Conservation (phyloP, 1,140 invertebrate genomes). For the Meloidogyne exigua region DNA sequence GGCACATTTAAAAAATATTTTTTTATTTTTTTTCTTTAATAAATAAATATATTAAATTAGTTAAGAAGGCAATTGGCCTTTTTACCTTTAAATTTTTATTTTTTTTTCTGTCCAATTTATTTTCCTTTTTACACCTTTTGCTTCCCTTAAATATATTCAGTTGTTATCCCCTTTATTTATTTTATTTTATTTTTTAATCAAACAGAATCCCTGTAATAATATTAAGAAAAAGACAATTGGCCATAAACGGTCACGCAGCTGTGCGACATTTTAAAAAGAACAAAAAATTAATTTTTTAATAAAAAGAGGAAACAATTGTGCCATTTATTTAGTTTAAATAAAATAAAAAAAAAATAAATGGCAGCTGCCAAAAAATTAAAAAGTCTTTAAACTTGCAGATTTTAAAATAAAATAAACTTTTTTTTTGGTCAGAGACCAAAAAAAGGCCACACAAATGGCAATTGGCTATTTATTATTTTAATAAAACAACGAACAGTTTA, state of each 20-base stretch:
- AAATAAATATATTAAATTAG: too few relatives aligned
- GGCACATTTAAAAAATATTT: too few relatives aligned
- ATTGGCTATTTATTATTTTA: background rate
- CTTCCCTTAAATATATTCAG: background rate
- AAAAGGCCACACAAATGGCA: background rate
- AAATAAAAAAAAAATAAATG: background rate
- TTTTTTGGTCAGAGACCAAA: background rate
- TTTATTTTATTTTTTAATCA: too few relatives aligned
- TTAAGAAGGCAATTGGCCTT: background rate
- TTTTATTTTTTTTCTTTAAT: too few relatives aligned
- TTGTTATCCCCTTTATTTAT: background rate
- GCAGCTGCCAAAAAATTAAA: background rate
- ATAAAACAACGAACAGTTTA: background rate
- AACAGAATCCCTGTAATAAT: background rate
- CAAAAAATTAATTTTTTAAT: too few relatives aligned
- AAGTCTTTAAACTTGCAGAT: background rate
- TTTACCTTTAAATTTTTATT: background rate
- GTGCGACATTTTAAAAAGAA: background rate
- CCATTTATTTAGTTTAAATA: background rate
- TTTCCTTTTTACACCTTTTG: background rate
- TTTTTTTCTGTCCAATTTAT: background rate
- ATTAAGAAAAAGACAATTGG: conserved; percentile 5
- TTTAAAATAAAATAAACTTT: too few relatives aligned
- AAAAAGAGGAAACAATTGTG: background rate
- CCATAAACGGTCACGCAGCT: conserved; percentile 3